These are phyloP conservation scores for Cynodonichthys magdalenae DNA, from an alignment of 2,797 vertebrate species.

Conservation along the genomic window DNA sequence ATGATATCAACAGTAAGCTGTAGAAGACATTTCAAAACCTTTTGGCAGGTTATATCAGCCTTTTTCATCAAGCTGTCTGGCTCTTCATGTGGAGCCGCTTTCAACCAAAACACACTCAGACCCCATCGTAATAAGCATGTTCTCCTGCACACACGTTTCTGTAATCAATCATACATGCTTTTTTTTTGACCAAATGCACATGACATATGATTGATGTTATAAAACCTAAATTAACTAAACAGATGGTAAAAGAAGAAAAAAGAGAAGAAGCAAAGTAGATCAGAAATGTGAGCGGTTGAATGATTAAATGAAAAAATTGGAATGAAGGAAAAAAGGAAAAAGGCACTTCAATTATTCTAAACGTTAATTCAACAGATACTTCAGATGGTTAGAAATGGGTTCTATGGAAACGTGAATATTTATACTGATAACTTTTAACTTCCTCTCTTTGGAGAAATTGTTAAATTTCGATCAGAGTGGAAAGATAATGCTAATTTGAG, in stretches of 20 bases:
- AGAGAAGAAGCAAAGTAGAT: neutral
- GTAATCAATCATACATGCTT: slow-evolving; percentile 50
- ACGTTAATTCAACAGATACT: too few relatives aligned
- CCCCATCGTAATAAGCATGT: slow-evolving; percentile 25
- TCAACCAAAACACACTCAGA: slow-evolving; percentile 32
- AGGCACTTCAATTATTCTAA: too few relatives aligned
- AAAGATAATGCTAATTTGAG: too few relatives aligned
- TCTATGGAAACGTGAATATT: too few relatives aligned
- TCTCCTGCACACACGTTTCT: slow-evolving; percentile 33
- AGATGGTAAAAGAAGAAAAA: slow-evolving; percentile 44
- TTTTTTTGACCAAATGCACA: slow-evolving; percentile 12
- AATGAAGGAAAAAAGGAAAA: slow-evolving; percentile 22
- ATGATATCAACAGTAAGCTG: slow-evolving; percentile 42
- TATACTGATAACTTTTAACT: too few relatives aligned
- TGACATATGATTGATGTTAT: slow-evolving; percentile 46
- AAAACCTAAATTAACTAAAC: slow-evolving; percentile 56
- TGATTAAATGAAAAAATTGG: slow-evolving; percentile 18
- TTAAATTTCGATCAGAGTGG: too few relatives aligned
- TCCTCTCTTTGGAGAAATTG: too few relatives aligned
- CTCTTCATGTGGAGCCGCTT: slow-evolving; percentile 25
- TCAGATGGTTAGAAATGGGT: too few relatives aligned
- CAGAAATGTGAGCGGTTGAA: slow-evolving; percentile 8
- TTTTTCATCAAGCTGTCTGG: slow-evolving; percentile 57
- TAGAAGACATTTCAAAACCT: slow-evolving; percentile 40
- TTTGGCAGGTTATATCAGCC: slow-evolving; percentile 30